phyloP scores from a whole-genome alignment of 2,888 invertebrate species.

The Scrobipalpa costella region DNA sequence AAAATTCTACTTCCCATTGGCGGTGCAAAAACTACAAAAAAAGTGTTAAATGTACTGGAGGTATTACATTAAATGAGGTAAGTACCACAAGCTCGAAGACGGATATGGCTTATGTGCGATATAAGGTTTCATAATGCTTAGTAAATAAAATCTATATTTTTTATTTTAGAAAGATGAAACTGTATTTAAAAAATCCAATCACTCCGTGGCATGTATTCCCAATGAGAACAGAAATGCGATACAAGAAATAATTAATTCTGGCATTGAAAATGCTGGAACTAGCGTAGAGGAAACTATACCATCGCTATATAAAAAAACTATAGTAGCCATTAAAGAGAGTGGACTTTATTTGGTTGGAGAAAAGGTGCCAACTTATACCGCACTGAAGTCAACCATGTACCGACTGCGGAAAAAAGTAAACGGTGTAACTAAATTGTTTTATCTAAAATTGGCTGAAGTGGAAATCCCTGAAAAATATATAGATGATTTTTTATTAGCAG shows the following conservation, averaged over 20 bases:
- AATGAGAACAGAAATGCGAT: slow-evolving; percentile 28
- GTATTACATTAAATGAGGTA: slow-evolving; percentile 19
- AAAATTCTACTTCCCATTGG: slow-evolving; percentile 21
- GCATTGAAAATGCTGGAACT: slow-evolving; percentile 26
- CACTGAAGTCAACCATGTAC: slow-evolving; percentile 21
- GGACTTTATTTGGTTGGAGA: slow-evolving; percentile 26
- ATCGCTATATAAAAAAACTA: slow-evolving; percentile 27
- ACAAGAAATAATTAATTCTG: slow-evolving; percentile 21
- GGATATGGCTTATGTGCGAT: no score
- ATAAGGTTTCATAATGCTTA: slow-evolving; percentile 18
- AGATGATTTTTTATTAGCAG: slow-evolving; percentile 29
- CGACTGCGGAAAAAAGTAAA: slow-evolving; percentile 24
- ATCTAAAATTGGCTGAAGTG: slow-evolving; percentile 20
- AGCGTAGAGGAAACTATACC: slow-evolving; percentile 25
- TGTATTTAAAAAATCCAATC: slow-evolving; percentile 23
- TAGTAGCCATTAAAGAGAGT: slow-evolving; percentile 28
- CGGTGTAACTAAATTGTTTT: slow-evolving; percentile 24
- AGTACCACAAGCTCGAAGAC: no score
- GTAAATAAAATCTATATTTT: slow-evolving; percentile 18
- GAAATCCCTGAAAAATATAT: slow-evolving; percentile 17
- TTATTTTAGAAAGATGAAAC: slow-evolving; percentile 20
- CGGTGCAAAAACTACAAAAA: slow-evolving; percentile 21
- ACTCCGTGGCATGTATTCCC: slow-evolving; percentile 26
- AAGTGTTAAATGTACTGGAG: slow-evolving; percentile 18
- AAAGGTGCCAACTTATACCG: slow-evolving; percentile 25